These are phyloP conservation scores for Lithobates pipiens DNA, from an alignment of 2,797 vertebrate genomes.

Conservation along the genomic window DNA sequence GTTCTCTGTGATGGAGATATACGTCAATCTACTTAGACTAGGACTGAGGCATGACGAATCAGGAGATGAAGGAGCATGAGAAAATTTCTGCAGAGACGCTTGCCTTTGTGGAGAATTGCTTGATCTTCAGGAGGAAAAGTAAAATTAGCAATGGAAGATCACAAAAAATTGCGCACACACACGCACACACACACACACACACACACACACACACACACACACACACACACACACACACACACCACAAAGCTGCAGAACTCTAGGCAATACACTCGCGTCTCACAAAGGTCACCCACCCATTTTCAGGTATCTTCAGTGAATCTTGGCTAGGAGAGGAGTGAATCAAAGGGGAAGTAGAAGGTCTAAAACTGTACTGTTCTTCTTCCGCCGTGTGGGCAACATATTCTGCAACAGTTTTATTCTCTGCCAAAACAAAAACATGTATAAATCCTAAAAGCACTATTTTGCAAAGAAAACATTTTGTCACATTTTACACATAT, in stretches of 20 bases:
- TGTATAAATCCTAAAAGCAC: too few relatives aligned
- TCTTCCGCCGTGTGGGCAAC: conserved; percentile 71
- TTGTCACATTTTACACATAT: too few relatives aligned
- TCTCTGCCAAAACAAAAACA: conserved; percentile 59
- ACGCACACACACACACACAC: too few relatives aligned
- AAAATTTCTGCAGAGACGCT: conserved; percentile 64
- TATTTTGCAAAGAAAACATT: too few relatives aligned
- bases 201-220: too few relatives aligned
- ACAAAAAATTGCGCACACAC: too few relatives aligned
- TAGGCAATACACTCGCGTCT: too few relatives aligned
- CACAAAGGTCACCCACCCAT: conserved; percentile 67
- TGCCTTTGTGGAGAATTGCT: conserved; percentile 67
- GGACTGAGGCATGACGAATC: conserved; percentile 79
- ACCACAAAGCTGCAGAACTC: too few relatives aligned
- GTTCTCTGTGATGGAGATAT: conserved; percentile 84
- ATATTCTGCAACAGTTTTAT: conserved; percentile 67
- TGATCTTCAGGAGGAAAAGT: conserved; percentile 36
- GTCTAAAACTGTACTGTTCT: conserved; percentile 85
- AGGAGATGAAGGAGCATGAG: conserved; percentile 67
- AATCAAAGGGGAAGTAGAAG: conserved; percentile 90
- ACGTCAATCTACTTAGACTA: conserved; percentile 88
- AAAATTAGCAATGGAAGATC: too few relatives aligned
- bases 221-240: too few relatives aligned
- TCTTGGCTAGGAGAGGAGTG: conserved; percentile 95
- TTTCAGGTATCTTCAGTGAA: conserved; percentile 74